phyloP scores from a whole-genome alignment of 2,888 invertebrate genomes.

The Epicampocera succincta region DNA sequence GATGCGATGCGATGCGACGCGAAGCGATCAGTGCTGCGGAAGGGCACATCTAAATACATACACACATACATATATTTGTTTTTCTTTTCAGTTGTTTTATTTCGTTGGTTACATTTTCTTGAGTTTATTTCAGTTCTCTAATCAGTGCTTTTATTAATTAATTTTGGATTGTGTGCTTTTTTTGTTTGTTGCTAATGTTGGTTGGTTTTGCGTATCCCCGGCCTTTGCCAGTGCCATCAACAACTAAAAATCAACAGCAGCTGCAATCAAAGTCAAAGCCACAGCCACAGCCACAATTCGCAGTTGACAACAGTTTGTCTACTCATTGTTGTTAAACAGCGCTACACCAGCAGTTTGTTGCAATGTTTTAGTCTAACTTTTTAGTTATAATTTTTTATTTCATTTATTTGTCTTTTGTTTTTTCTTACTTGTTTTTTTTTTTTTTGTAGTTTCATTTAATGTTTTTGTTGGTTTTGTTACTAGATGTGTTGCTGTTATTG shows the following conservation, averaged over 20 bases:
- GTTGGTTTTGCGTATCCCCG: slow-evolving; percentile 51
- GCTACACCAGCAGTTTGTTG: slow-evolving; percentile 35
- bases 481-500: slow-evolving; percentile 52
- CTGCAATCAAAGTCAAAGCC: slow-evolving; percentile 65
- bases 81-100: slow-evolving; percentile 32
- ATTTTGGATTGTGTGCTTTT: slow-evolving; percentile 58
- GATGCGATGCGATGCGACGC: slow-evolving; percentile 17
- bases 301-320: slow-evolving; percentile 69
- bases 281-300: slow-evolving; percentile 65
- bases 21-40: slow-evolving; percentile 55
- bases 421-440: slow-evolving; percentile 36
- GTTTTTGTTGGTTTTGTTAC: slow-evolving; percentile 48
- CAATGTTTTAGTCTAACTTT: slow-evolving; percentile 37
- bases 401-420: slow-evolving; percentile 31
- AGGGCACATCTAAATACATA: slow-evolving; percentile 62
- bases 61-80: slow-evolving; percentile 29
- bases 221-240: slow-evolving; percentile 69
- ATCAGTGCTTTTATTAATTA: slow-evolving; percentile 69
- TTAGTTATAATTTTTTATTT: slow-evolving; percentile 28
- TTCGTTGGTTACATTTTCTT: slow-evolving; percentile 51
- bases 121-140: slow-evolving; percentile 56
- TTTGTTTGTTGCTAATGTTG: slow-evolving; percentile 35
- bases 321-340: slow-evolving; percentile 57
- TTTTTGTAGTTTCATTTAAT: slow-evolving; percentile 11
- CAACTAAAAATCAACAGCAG: slow-evolving; percentile 62